Conservation (phyloP, 2,797 vertebrate species). For the Silurus lanzhouensis region DNA sequence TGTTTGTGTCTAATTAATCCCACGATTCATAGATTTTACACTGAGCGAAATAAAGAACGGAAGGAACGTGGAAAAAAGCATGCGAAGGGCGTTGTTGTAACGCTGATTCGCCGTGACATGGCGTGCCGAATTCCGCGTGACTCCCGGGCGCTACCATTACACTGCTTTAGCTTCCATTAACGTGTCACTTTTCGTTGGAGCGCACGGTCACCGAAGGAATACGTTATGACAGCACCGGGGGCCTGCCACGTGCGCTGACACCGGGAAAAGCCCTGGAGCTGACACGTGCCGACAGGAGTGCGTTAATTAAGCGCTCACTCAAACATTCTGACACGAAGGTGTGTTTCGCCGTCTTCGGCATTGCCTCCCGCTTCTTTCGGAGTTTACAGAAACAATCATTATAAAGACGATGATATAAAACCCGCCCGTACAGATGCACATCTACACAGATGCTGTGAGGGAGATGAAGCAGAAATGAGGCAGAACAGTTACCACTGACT, state of each 20-base stretch:
- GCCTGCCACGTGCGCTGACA: constrained; percentile 72
- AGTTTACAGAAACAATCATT: not conserved
- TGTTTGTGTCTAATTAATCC: constrained; percentile 52
- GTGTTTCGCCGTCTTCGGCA: not conserved
- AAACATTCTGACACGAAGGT: constrained; percentile 28
- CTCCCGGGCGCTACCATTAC: constrained; percentile 66
- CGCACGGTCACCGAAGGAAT: constrained; percentile 63
- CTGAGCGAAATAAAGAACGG: not conserved
- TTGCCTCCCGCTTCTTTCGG: constrained; percentile 10
- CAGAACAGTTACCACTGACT: constrained; percentile 37
- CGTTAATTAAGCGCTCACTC: constrained; percentile 65
- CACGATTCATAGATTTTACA: constrained; percentile 34
- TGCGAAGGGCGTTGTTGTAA: constrained; percentile 40
- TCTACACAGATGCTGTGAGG: constrained; percentile 29
- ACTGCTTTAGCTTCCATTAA: constrained; percentile 75
- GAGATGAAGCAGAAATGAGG: constrained; percentile 48
- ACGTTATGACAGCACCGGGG: constrained; percentile 73
- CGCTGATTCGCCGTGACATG: constrained; percentile 58
- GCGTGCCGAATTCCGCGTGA: constrained; percentile 60
- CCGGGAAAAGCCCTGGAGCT: constrained; percentile 67
- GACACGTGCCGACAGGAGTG: constrained; percentile 58
- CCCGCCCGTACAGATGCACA: constrained; percentile 24
- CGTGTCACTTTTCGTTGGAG: constrained; percentile 74
- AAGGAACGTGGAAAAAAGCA: not conserved
- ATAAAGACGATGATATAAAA: constrained; percentile 31